Base-by-base conservation (phyloP, 1,140 invertebrate species). In the Papilio glaucus region DNA sequence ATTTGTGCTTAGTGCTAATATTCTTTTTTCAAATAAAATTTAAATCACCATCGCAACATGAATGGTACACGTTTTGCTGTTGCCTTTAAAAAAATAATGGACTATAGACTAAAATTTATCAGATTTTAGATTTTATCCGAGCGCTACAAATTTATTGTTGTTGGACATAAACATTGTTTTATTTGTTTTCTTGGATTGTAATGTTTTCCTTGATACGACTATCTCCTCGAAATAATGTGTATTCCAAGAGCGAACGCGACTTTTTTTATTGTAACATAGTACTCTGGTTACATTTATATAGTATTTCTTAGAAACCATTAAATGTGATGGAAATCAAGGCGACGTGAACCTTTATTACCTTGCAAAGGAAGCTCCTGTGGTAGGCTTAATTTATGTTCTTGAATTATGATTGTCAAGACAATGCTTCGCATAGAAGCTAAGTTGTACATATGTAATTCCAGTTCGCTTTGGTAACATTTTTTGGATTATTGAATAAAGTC, bases 191-290 rank as follows among this genome's bases (percentile, higher is more conserved):
- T 49, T 12, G 12, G 65, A 38, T 33, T 33, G 18, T 6, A 53
- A 18, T 15, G 26, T 69, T 69, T 69, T 49, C 65, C 65, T 69
- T 69, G 65, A 33, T 69, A 53, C 21, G 38, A 26, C 42, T 29
- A 26, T 33, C 42, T 69, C 65, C 65, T 69, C 49, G 65, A 69
- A 69, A 29, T 69, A 37, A 69, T 69, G 67, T 10, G 53, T 69
- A 69, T 69, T 69, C 67, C 26, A 12, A 4, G 6, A 12, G 67
- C 26, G 42, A 29, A 49, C 67, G 18, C 13, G n/a, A 69, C 37
- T 49, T 29, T 13, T 33, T 69, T 41, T 65, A 65, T 24, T 21
- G 21, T 65, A 41, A 39, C 49, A 21, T 53, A 38, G 15, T 41
- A 39, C 37, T 39, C 4, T 65, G 8, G 33, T 15, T 60, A 26